Conservation (phyloP, 2,888 invertebrate genomes). For the Cacoxenus indagator region DNA sequence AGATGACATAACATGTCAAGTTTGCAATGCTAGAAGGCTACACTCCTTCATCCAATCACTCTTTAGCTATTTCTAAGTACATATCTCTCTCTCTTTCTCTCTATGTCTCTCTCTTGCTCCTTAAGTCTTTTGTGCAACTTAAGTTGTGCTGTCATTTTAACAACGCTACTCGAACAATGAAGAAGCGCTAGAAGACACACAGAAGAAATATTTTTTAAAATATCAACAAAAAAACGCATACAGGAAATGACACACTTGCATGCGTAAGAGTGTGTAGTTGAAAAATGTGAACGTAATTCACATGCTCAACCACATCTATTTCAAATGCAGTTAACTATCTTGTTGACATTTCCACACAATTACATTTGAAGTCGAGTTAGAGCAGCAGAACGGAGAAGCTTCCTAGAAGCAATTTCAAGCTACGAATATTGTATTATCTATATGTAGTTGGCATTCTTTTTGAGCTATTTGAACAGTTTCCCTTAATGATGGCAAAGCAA, state of each 20-base stretch:
- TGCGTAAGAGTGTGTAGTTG: conserved; percentile 1
- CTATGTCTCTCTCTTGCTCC: conserved; percentile 22
- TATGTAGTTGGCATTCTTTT: background rate
- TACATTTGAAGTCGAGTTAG: conserved; percentile 14
- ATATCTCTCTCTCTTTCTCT: conserved; percentile 14
- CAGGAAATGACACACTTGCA: conserved; percentile 31
- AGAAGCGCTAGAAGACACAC: conserved; percentile 35
- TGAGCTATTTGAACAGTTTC: background rate
- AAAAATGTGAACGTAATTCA: conserved; percentile 13
- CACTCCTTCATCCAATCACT: background rate
- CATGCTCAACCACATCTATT: conserved; percentile 34
- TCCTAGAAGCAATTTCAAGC: background rate
- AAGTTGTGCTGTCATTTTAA: conserved; percentile 57
- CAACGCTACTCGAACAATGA: conserved; percentile 37
- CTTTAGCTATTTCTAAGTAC: background rate
- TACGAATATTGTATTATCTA: too few relatives aligned
- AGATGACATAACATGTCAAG: conserved; percentile 53
- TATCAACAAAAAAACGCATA: conserved; percentile 35
- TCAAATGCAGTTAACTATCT: conserved; percentile 56
- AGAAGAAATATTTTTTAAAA: conserved; percentile 38
- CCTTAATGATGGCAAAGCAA: background rate
- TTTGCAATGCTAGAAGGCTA: background rate
- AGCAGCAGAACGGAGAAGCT: background rate
- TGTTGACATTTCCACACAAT: conserved; percentile 49
- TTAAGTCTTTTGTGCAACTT: conserved; percentile 48